A percentile compares a stretch with the other conserved stretches of the same genome.
Evolutionary conservation across 2,888 invertebrate species (phyloP).

Genomic region (Pantelozetes paolii): DNA sequence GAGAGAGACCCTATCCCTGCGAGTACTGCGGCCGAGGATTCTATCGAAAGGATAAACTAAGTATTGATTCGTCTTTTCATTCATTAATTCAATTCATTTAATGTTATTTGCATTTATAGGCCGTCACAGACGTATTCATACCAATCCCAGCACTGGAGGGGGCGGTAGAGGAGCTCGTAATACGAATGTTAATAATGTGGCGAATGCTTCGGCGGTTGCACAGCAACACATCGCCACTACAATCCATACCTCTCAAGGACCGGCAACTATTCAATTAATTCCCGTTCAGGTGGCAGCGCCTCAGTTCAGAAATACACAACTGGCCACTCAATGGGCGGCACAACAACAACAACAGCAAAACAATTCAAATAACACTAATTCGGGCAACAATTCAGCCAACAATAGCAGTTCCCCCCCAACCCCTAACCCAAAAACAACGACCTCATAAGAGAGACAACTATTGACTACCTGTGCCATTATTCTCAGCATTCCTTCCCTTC

Average conservation of each 20-base stretch:
- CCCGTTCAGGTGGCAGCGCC: slow-evolving; percentile 42
- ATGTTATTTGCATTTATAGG: slow-evolving; percentile 9
- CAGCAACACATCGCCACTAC: slow-evolving; percentile 39
- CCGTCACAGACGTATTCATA: slow-evolving; percentile 44
- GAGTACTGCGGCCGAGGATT: slow-evolving; percentile 49
- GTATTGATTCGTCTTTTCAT: slow-evolving; percentile 30
- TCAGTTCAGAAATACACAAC: slow-evolving; percentile 19
- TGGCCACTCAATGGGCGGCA: not conserved
- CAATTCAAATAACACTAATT: slow-evolving; percentile 17
- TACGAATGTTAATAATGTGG: slow-evolving; percentile 31
- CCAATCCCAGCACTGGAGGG: slow-evolving; percentile 35
- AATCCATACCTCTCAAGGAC: slow-evolving; percentile 16
- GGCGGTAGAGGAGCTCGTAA: slow-evolving; percentile 36
- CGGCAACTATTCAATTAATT: slow-evolving; percentile 43
- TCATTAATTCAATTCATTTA: not conserved
- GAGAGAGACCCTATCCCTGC: slow-evolving; percentile 49
- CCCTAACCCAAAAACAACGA: slow-evolving; percentile 31
- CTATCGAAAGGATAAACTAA: slow-evolving; percentile 49
- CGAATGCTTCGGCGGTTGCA: not conserved
- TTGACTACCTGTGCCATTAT: slow-evolving; percentile 25
- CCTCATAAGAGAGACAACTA: slow-evolving; percentile 22
- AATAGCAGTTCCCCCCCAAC: slow-evolving; percentile 33
- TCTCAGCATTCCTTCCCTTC: not conserved
- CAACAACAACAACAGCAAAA: slow-evolving; percentile 35
- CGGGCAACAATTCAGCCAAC: not conserved